Evolutionary conservation across 2,113 vertebrate species (phyloP).

Genomic region (Triplophysa siluroides): DNA sequence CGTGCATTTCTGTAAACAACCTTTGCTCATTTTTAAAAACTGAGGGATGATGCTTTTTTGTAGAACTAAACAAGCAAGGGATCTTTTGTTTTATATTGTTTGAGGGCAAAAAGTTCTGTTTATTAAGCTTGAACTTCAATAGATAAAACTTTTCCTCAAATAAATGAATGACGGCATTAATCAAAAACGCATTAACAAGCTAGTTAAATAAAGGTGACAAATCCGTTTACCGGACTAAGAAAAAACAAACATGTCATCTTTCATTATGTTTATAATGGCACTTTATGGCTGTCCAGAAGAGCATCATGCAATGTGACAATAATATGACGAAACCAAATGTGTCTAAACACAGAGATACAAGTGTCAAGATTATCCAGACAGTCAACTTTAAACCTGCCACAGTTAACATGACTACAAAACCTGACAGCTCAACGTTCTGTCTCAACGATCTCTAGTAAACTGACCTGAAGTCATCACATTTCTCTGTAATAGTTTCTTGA

Average conservation of each 20-base stretch:
- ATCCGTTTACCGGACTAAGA: slow-evolving; percentile 10
- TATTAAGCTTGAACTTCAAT: too few relatives aligned
- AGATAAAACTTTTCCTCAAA: too few relatives aligned
- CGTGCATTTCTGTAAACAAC: neutral
- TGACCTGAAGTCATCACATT: neutral
- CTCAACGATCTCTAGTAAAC: neutral
- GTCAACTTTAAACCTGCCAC: slow-evolving; percentile 11
- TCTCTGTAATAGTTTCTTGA: neutral
- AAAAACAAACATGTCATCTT: slow-evolving; percentile 25
- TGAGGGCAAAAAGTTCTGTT: neutral
- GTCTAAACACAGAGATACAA: slow-evolving; percentile 1
- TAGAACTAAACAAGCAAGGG: neutral
- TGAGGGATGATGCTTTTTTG: neutral
- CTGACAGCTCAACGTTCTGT: slow-evolving; percentile 10
- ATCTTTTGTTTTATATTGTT: neutral
- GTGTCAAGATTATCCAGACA: slow-evolving; percentile 4
- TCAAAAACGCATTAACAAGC: slow-evolving; percentile 6
- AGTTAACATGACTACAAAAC: neutral
- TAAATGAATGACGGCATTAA: neutral
- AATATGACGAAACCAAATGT: neutral
- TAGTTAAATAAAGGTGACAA: slow-evolving; percentile 16
- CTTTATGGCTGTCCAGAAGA: slow-evolving; percentile 18
- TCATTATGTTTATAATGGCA: slow-evolving; percentile 16
- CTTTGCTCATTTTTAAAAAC: neutral
- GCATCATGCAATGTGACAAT: slow-evolving; percentile 25